Percentiles rank a stretch among this genome's conserved stretches.
Conservation (phyloP, 2,888 invertebrate genomes). For the Antitype chi region DNA sequence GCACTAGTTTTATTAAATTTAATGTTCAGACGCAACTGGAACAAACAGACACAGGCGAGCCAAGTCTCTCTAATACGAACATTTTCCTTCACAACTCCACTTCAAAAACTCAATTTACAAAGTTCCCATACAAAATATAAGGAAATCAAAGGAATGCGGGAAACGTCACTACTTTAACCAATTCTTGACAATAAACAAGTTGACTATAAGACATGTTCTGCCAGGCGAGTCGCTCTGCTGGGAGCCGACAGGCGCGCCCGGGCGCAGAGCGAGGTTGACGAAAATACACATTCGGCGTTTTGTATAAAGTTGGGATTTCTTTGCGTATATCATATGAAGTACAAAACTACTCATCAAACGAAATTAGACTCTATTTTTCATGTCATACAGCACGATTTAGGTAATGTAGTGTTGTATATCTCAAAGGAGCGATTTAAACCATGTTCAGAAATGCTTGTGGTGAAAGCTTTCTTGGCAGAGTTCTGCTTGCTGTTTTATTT, state of each 20-base stretch:
- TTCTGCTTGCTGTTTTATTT: constrained; percentile 84
- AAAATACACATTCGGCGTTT: constrained; percentile 65
- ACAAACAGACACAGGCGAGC: constrained; percentile 37
- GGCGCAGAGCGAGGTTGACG: constrained; percentile 44
- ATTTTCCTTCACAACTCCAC: constrained; percentile 50
- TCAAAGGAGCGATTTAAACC: constrained; percentile 86
- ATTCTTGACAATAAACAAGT: constrained; percentile 82
- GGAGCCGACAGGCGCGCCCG: constrained; percentile 73
- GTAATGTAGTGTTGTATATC: constrained; percentile 66
- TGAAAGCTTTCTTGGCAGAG: constrained; percentile 87
- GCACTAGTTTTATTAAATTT: constrained; percentile 49
- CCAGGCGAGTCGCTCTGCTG: constrained; percentile 75
- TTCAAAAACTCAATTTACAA: constrained; percentile 66
- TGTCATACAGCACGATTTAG: constrained; percentile 67
- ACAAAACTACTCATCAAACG: constrained; percentile 40
- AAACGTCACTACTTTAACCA: constrained; percentile 74
- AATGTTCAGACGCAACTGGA: constrained; percentile 27
- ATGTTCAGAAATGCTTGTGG: constrained; percentile 85
- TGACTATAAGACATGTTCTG: constrained; percentile 77
- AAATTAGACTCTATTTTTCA: constrained; percentile 54
- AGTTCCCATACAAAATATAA: constrained; percentile 67
- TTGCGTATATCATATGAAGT: constrained; percentile 65
- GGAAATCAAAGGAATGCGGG: constrained; percentile 70
- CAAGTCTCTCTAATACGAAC: constrained; percentile 51
- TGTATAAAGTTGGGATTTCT: constrained; percentile 69